These are phyloP conservation scores for Nephrocerus scutellatus DNA, from an alignment of 2,888 invertebrate genomes.

Conservation along the genomic window DNA sequence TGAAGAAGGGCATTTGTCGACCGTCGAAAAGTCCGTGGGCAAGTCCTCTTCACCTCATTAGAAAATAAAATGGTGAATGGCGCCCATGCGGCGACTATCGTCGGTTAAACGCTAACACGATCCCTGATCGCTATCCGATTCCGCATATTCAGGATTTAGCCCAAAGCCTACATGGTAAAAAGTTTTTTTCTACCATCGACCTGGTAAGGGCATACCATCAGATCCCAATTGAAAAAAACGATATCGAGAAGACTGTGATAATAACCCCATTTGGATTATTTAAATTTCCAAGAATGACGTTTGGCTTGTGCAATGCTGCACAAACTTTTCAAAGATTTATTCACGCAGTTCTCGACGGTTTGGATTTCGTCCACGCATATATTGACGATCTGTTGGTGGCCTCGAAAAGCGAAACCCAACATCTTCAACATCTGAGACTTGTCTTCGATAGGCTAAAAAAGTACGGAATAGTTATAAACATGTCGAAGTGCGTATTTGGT, in stretches of 20 bases:
- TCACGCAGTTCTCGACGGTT: slow-evolving; percentile 13
- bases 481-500: slow-evolving; percentile 20
- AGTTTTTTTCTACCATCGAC: slow-evolving; percentile 18
- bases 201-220: slow-evolving; percentile 19
- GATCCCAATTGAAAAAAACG: slow-evolving; percentile 13
- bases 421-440: slow-evolving; percentile 19
- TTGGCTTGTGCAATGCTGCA: slow-evolving; percentile 18
- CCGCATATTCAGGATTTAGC: slow-evolving; percentile 17
- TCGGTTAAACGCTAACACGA: slow-evolving; percentile 3
- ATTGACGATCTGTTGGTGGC: slow-evolving; percentile 31
- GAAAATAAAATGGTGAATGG: slow-evolving; percentile 4
- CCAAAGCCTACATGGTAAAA: slow-evolving; percentile 9
- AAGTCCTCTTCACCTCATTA: slow-evolving; percentile 5
- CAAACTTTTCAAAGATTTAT: slow-evolving; percentile 19
- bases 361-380: slow-evolving; percentile 23
- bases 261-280: slow-evolving; percentile 20
- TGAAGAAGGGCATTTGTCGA: slow-evolving; percentile 11
- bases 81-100: slow-evolving; percentile 10
- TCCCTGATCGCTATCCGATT: slow-evolving; percentile 14
- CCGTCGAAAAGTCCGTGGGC: slow-evolving; percentile 7
- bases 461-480: slow-evolving; percentile 24
- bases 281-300: slow-evolving; percentile 16
- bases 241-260: slow-evolving; percentile 19
- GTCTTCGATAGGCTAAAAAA: slow-evolving; percentile 23
- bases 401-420: slow-evolving; percentile 21